phyloP scores from a whole-genome alignment of 2,113 vertebrate genomes.

The Noturus placidus region DNA sequence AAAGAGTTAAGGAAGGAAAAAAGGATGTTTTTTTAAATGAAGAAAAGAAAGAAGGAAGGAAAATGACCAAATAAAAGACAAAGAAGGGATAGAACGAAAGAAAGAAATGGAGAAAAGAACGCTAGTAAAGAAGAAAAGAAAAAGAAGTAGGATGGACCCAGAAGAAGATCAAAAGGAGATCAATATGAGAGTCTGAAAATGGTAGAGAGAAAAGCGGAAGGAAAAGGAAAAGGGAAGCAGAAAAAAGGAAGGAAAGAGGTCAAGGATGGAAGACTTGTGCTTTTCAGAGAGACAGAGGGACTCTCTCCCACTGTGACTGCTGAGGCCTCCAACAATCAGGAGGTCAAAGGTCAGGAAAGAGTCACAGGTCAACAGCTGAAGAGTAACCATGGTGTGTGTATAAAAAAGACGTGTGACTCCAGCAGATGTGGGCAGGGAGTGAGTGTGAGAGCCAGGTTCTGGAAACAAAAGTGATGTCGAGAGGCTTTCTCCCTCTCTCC shows the following conservation, averaged over 20 bases:
- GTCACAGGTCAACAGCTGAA: slow-evolving; percentile 71
- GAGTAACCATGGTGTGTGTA: slow-evolving; percentile 14
- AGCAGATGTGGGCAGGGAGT: slow-evolving; percentile 1
- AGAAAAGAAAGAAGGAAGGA: neutral
- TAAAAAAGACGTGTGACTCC: neutral
- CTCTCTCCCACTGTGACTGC: slow-evolving; percentile 40
- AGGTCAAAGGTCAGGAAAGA: slow-evolving; percentile 62
- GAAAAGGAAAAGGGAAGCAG: neutral
- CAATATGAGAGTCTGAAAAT: neutral
- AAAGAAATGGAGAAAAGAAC: neutral
- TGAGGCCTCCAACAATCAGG: slow-evolving; percentile 61
- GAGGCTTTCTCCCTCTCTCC: neutral
- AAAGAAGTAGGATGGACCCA: neutral
- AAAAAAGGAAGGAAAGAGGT: slow-evolving; percentile 29
- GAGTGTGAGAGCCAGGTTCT: slow-evolving; percentile 17
- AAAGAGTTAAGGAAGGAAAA: neutral
- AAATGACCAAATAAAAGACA: neutral
- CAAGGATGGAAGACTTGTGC: neutral
- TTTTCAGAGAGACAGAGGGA: neutral
- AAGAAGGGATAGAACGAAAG: neutral
- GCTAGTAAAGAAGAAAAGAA: neutral
- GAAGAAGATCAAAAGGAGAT: neutral
- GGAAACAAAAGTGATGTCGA: slow-evolving; percentile 20
- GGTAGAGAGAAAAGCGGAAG: neutral
- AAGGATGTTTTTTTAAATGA: no score